Base-by-base conservation (phyloP, 2,113 vertebrate species). In the Bagarius yarrelli region DNA sequence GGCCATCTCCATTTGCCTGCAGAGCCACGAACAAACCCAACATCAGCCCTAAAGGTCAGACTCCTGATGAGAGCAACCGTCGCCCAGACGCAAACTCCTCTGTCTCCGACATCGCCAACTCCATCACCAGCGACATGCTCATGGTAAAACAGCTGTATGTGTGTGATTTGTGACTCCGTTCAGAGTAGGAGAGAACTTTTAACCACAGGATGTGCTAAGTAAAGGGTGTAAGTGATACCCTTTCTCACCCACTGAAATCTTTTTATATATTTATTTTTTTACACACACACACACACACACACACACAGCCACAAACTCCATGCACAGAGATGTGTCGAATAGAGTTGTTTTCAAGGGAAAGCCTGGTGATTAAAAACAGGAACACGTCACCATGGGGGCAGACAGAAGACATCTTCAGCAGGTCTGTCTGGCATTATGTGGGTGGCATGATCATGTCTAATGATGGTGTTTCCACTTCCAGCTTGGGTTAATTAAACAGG, bases 71-170 rank as follows among this genome's bases (percentile, higher is more conserved):
- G 76, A 86, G 81, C 16, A 89, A 90, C 84, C 91, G 93, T 3
- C 91, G 89, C 61, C 95, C 95, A 0, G 96, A 99, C 74, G 93
- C 95, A 0, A 95, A 90, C 84, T 97, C 98, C 76, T 98, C 97
- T 0, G 95, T 97, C 81, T 96, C 96, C 0, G 97, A 99, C 87
- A 93, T 99, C 79, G 96, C 96, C 91, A 99, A 99, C 92, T 99
- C 98, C 52, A 92, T 98, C 90, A 99, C 96, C 91, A 98, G 96
- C 23, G 97, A 99, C 93, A 96, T 97, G 96, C 94, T 98, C 27
- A 99, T 98, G 97, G 97, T 99, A 92, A 91, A 89, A 81, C 55
- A 34, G 27, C 78, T 4, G 79, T 13, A 32, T 8, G 47, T 56
- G 27, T 16, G 8, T 71, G n/a, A 87, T 83, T 69, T 87, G 88